Conservation (phyloP, 2,113 vertebrate genomes). For the Jaculus jaculus region DNA sequence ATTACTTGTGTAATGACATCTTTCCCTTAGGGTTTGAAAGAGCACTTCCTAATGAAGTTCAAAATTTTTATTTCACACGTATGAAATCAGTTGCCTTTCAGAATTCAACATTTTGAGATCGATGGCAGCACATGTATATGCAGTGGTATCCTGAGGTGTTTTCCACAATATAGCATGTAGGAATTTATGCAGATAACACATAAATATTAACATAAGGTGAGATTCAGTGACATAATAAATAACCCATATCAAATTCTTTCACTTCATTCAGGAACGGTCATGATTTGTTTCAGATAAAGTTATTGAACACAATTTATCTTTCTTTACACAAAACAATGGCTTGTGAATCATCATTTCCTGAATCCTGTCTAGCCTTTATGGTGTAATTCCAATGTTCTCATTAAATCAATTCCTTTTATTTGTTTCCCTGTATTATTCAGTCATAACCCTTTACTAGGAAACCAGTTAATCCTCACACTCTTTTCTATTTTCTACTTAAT, state of each 20-base stretch:
- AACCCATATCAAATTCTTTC: not conserved
- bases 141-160: not conserved
- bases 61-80: not conserved
- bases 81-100: not conserved
- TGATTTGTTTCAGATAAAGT: not conserved
- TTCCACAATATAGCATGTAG: not conserved
- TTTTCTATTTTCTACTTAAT: not conserved
- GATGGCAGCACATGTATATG: not conserved
- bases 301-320: not conserved
- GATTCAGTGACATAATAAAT: not conserved
- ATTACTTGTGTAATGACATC: not conserved
- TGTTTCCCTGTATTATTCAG: not conserved
- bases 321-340: not conserved
- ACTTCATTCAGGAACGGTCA: not conserved
- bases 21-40: not conserved
- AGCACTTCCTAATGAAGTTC: not conserved
- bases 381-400: not conserved
- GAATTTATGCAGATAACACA: not conserved
- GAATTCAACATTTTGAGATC: not conserved
- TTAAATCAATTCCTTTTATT: not conserved
- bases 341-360: not conserved
- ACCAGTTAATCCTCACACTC: not conserved
- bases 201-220: not conserved
- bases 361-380: not conserved
- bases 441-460: not conserved